Evolutionary conservation across 92 coral and sea anemone genomes (phyloP).

Genomic region (Epizoanthus illoricatus): DNA sequence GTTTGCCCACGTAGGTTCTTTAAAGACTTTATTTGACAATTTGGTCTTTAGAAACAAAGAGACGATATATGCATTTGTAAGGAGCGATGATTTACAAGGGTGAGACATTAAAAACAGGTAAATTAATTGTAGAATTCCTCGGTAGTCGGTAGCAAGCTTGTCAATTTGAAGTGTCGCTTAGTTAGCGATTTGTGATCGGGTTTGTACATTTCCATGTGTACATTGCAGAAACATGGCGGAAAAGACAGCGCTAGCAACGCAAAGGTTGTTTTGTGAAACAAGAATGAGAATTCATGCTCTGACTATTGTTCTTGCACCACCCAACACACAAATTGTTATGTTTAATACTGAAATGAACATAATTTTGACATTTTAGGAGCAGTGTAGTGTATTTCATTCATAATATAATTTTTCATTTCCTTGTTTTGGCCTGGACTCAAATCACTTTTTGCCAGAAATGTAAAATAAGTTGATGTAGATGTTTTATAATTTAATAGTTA

Average conservation of each 20-base stretch:
- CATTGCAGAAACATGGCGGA: neutral
- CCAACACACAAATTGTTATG: neutral
- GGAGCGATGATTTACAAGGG: conserved; percentile 2
- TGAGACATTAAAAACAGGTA: neutral
- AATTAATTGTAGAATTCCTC: neutral
- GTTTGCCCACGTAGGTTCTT: too few relatives aligned
- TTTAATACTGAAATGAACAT: conserved; percentile 24
- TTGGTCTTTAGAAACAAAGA: neutral
- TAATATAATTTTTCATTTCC: neutral
- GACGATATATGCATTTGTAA: neutral
- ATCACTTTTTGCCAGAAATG: neutral
- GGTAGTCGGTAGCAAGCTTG: neutral
- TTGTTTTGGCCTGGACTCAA: neutral
- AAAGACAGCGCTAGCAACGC: neutral
- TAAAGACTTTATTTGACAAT: neutral
- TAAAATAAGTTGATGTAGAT: neutral
- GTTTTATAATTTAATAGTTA: neutral
- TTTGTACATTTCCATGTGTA: conserved; percentile 3
- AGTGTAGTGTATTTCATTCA: neutral
- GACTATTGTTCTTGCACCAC: neutral
- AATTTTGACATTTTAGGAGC: neutral
- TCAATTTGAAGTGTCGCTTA: neutral
- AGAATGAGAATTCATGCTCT: neutral
- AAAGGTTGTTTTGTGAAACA: neutral
- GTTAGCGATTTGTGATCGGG: neutral